Evolutionary conservation across 2,888 invertebrate genomes (phyloP), one percentile per base, ranked within the genome.

Genomic region (Cephalotes varians): DNA sequence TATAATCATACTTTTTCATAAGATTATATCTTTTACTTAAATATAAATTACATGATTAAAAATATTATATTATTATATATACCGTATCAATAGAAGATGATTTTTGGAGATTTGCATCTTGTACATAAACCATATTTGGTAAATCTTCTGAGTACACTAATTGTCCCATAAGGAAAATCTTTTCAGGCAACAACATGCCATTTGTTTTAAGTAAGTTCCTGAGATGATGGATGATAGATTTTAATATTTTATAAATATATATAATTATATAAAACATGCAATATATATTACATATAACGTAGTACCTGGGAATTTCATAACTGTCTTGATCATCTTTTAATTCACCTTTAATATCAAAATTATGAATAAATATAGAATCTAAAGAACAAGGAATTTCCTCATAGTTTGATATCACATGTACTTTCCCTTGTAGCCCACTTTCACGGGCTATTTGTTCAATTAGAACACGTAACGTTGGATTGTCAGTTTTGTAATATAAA

Each of bases 81-180:
- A 91, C 90, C 85, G 76, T 87, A 73, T 84, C 82, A 49, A 71
- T 40, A 54, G 18, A 85, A 56, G 80, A 44, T n/a, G 44, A 82
- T 65, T 80, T 81, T 81, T 95, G 95, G 2, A 96, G 94, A 93
- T 96, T 96, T 40, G 94, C 94, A 92, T 96, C 96, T 87, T 95
- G 94, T 0, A 97, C 95, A 82, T 94, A 94, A 88, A 96, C 96
- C 91, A 96, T 96, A 72, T 95, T 94, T 82, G 96, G 95, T 54
- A 97, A 92, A 95, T 96, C 96, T 40, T 95, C 92, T 6, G 96
- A 96, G 88, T 95, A 94, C n/a, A 96, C 95, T n/a, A 97, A 91
- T 88, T 96, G 95, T 1, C 95, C 96, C 84, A 96, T 94, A 15
- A 97, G 88, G 71, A 93, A 94, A 7, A 96, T 90, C 85, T 93